phyloP scores from a whole-genome alignment of 2,888 invertebrate species.

The Hecatera dysodea region DNA sequence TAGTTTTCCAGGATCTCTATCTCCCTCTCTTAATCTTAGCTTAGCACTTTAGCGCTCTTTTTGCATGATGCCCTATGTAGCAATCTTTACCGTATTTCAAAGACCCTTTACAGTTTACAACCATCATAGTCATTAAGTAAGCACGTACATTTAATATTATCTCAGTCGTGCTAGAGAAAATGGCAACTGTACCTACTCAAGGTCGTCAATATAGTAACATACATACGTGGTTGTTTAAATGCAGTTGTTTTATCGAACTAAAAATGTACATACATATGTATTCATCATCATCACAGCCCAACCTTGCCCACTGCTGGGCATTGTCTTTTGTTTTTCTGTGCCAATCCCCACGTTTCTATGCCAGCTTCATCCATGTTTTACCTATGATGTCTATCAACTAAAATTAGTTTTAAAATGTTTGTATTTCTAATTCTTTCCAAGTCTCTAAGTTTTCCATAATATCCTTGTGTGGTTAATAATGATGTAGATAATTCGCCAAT shows the following conservation, averaged over 20 bases:
- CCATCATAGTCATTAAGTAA: slow-evolving; percentile 35
- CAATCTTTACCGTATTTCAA: neutral
- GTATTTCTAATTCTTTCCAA: neutral
- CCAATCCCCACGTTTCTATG: neutral
- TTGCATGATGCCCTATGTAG: neutral
- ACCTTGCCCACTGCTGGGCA: neutral
- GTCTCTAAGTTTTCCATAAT: neutral
- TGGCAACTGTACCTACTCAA: slow-evolving; percentile 25
- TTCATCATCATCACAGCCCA: neutral
- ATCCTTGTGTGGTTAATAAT: slow-evolving; percentile 5
- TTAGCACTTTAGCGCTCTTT: neutral
- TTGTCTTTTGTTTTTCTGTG: neutral
- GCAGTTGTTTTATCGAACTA: slow-evolving; percentile 13
- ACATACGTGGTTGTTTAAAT: slow-evolving; percentile 9
- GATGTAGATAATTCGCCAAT: slow-evolving; percentile 13
- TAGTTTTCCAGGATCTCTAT: no score
- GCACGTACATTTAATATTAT: slow-evolving; percentile 15
- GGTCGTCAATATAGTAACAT: slow-evolving; percentile 23
- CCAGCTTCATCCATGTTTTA: neutral
- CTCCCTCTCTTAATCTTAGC: neutral
- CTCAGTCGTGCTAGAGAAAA: slow-evolving; percentile 36
- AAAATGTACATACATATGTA: slow-evolving; percentile 1
- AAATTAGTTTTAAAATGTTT: slow-evolving; percentile 3
- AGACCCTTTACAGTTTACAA: slow-evolving; percentile 25
- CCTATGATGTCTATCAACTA: no score